phyloP scores from a whole-genome alignment of 2,797 vertebrate species.

The Cacajao melanocephalus region DNA sequence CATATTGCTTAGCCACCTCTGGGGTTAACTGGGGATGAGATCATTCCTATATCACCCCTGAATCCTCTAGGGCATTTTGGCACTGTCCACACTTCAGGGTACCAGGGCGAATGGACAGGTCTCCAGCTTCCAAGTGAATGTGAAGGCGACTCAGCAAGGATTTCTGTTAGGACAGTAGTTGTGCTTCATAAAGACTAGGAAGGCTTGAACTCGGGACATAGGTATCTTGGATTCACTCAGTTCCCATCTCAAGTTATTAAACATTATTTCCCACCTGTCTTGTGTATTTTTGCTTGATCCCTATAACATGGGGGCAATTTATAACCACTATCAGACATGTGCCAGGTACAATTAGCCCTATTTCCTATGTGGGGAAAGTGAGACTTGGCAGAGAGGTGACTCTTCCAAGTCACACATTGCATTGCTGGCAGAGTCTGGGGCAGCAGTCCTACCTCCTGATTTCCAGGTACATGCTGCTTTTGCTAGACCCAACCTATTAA shows the following conservation, averaged over 20 bases:
- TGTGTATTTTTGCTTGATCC: background rate
- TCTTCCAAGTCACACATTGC: background rate
- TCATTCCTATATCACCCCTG: background rate
- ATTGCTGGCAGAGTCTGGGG: background rate
- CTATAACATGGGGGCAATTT: background rate
- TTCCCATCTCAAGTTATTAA: background rate
- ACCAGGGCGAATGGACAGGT: background rate
- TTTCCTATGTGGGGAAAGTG: background rate
- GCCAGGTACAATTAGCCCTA: background rate
- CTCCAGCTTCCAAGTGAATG: background rate
- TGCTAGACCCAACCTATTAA: background rate
- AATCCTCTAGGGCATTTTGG: background rate
- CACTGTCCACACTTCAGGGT: background rate
- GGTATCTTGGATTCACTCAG: background rate
- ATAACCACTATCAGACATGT: background rate
- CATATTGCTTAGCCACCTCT: background rate
- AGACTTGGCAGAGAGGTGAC: background rate
- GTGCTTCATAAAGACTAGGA: background rate
- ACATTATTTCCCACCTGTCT: background rate
- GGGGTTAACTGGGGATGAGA: background rate
- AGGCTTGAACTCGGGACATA: background rate
- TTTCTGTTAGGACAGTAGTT: background rate
- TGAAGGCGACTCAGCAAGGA: background rate
- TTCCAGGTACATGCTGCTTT: background rate
- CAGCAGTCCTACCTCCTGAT: background rate